Evolutionary conservation across 2,113 vertebrate genomes (phyloP).

Genomic region (Entomyzon cyanotis): DNA sequence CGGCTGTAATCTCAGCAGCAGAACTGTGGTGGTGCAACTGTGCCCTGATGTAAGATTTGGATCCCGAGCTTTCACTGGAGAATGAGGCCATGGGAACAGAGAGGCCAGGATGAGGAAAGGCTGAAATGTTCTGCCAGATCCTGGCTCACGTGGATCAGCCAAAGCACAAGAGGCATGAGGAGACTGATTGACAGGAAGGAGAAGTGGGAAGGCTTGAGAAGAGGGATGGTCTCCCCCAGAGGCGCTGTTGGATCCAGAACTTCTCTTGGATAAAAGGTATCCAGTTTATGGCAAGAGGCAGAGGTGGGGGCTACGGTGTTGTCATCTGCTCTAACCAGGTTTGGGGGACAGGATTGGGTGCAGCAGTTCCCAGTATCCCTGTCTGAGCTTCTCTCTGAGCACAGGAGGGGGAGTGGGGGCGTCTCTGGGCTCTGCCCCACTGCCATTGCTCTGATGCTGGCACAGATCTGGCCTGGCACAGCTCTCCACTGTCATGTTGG

Average conservation of each 20-base stretch:
- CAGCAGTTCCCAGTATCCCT: background rate
- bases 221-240: background rate
- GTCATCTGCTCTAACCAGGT: background rate
- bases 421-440: background rate
- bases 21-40: background rate
- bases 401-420: background rate
- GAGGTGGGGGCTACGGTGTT: background rate
- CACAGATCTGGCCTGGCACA: background rate
- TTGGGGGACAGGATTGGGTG: background rate
- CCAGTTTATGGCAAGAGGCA: accelerated
- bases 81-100: background rate
- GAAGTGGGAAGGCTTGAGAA: background rate
- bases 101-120: background rate
- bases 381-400: background rate
- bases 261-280: background rate
- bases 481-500: accelerated
- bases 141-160: accelerated
- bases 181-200: background rate
- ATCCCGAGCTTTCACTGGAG: background rate
- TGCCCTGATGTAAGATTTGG: background rate
- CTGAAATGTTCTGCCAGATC: background rate
- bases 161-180: background rate
- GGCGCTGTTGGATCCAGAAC: background rate
- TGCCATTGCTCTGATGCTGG: background rate
- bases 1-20: background rate